phyloP scores from a whole-genome alignment of 2,113 vertebrate species.

The Halichoerus grypus region DNA sequence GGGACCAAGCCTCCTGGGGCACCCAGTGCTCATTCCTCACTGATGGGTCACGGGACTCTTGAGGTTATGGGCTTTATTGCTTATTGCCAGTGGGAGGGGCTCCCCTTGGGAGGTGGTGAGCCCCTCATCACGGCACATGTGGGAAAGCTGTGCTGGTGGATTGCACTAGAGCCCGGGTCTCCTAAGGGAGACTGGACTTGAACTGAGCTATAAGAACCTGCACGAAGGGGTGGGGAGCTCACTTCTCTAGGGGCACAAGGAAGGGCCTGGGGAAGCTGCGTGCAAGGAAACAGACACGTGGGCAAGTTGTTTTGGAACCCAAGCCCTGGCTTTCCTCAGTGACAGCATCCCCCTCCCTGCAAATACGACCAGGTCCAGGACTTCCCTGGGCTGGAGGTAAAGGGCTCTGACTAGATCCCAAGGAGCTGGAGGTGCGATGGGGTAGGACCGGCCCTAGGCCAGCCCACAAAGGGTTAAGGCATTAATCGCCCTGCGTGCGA shows the following conservation, averaged over 20 bases:
- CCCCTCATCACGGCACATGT: too few relatives aligned
- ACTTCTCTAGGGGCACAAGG: neutral
- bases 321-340: neutral
- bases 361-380: neutral
- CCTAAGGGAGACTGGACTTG: neutral
- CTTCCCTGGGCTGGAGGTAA: neutral
- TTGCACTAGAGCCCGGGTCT: neutral
- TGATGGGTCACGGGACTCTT: neutral
- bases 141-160: neutral
- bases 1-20: neutral
- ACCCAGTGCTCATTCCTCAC: neutral
- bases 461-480: slow-evolving; percentile 86
- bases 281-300: neutral
- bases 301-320: neutral
- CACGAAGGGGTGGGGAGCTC: neutral
- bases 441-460: slow-evolving; percentile 50
- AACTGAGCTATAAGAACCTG: neutral
- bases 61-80: neutral
- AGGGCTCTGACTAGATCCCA: neutral
- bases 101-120: neutral
- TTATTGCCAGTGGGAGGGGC: neutral
- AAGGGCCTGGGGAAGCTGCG: neutral
- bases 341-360: neutral
- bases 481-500: slow-evolving; percentile 85
- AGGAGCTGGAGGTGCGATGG: neutral